Conservation (phyloP, 2,113 vertebrate genomes). For the Charina bottae region DNA sequence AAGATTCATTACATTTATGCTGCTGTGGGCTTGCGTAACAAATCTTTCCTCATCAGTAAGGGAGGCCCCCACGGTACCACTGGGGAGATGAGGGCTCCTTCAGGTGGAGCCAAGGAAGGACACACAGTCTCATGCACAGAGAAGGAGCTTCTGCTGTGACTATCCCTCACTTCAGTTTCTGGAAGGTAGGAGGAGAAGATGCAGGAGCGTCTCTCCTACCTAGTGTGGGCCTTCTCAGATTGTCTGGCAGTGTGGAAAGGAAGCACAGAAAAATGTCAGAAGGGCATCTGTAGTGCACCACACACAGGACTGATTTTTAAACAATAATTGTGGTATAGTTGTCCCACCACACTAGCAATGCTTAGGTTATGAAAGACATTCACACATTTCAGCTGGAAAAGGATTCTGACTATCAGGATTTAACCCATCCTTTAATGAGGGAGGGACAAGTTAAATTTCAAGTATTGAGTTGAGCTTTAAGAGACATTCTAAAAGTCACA, state of each 20-base stretch:
- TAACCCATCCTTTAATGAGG: no score
- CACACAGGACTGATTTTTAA: not conserved
- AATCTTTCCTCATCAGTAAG: conserved; percentile 40
- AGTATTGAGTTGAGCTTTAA: not conserved
- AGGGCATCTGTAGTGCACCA: not conserved
- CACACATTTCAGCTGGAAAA: not conserved
- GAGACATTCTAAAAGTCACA: not conserved
- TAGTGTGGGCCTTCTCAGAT: not conserved
- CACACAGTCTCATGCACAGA: not conserved
- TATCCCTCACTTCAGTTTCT: not conserved
- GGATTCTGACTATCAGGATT: not conserved
- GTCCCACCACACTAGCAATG: not conserved
- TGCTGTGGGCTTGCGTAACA: conserved; percentile 45
- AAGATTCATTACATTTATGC: conserved; percentile 31
- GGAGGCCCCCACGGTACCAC: not conserved
- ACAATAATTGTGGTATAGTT: not conserved
- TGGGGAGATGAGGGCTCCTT: not conserved
- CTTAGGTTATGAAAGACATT: not conserved
- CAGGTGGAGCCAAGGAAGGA: not conserved
- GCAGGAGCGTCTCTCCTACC: not conserved
- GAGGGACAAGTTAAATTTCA: not conserved
- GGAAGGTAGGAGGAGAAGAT: not conserved
- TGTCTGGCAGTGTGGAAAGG: not conserved
- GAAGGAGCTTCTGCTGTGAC: not conserved
- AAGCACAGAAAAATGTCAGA: not conserved